Base-by-base conservation (phyloP, 1,140 invertebrate genomes). In the Pseudomyrmex concolor region DNA sequence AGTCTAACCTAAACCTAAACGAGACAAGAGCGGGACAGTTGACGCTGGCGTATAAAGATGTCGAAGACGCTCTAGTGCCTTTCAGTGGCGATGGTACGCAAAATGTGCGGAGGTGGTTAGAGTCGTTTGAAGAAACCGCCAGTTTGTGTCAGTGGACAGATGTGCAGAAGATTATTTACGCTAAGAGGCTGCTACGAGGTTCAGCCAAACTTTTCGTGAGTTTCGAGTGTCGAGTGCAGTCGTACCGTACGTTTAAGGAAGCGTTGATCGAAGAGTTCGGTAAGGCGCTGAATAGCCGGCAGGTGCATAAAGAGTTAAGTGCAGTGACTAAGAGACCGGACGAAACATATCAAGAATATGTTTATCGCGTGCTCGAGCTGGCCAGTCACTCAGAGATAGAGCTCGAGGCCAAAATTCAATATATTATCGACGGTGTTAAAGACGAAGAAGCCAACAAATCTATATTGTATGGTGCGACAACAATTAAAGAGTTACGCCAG, bases 381-480 rank as follows among this genome's bases (percentile, higher is more conserved):
- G 86, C 90, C 3, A 59, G 83, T 19, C 90, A 88, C 72, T 86
- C 74, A 4, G 76, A 89, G 1, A 76, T 91, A 55, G 91, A 91
- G 84, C 70, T 88, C 8, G 70, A 63, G 12, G 90, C 87, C 10
- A 22, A 90, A 12, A 90, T 93, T 9, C 84, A 89, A 70, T 63
- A 63, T 2, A 17, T 63, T 0, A 63, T 63, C 0, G 25, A 66
- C 10, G 91, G 90, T 15, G 89, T 92, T 15, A 55, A 70, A 9
- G 91, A 92, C n/a, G 85, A 89, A 34, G 54, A 66, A 5, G 77
- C 77, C 4, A 89, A 80, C 12, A 92, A 92, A 84, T 19, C 72
- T 9, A 90, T 92, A 22, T 51, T 92, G 15, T 92, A 92, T 74
- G 84, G 86, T 9, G 89, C 89, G 1, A 64, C 34, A 17, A 73